A percentile compares a stretch with the other conserved stretches of the same genome.
Evolutionary conservation across 2,797 vertebrate genomes (phyloP).

Genomic region (Kryptolebias ocellatus): DNA sequence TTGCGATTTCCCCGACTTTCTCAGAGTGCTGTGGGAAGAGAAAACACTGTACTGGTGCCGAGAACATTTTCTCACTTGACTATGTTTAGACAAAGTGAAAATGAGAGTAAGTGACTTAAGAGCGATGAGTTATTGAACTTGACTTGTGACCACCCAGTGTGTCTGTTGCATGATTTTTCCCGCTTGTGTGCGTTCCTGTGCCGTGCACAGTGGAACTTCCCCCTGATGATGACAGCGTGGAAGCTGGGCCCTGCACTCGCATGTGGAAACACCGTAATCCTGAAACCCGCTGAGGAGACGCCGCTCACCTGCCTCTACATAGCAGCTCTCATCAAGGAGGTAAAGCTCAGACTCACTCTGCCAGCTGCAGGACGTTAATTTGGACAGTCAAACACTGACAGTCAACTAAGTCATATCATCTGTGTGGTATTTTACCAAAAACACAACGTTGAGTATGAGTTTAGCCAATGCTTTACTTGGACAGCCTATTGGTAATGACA

Average conservation of each 20-base stretch:
- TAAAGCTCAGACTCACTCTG: constrained; percentile 36
- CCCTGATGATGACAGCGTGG: constrained; percentile 98
- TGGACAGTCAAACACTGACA: constrained; percentile 16
- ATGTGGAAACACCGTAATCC: constrained; percentile 95
- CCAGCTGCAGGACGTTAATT: constrained; percentile 11
- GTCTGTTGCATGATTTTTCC: constrained; percentile 68
- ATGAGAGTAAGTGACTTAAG: constrained; percentile 74
- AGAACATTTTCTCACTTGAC: constrained; percentile 76
- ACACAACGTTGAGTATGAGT: constrained; percentile 44
- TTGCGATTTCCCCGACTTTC: constrained; percentile 76
- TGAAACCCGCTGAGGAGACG: constrained; percentile 98
- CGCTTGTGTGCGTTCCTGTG: constrained; percentile 32
- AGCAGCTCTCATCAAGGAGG: constrained; percentile 95
- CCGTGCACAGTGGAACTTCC: constrained; percentile 96
- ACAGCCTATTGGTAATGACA: constrained; percentile 35
- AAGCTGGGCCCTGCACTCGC: constrained; percentile 96
- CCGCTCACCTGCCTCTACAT: constrained; percentile 97
- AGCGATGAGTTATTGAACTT: constrained; percentile 73
- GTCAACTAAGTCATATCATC: constrained; percentile 33
- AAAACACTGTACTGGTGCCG: constrained; percentile 68
- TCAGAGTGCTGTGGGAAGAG: constrained; percentile 76
- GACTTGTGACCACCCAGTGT: constrained; percentile 76
- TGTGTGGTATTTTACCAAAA: constrained; percentile 40
- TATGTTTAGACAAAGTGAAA: constrained; percentile 77
- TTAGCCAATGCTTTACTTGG: constrained; percentile 38